A percentile compares a stretch with the other conserved stretches of the same genome.
Conservation (phyloP, 1,140 invertebrate species). For the Bombus cullumanus region DNA sequence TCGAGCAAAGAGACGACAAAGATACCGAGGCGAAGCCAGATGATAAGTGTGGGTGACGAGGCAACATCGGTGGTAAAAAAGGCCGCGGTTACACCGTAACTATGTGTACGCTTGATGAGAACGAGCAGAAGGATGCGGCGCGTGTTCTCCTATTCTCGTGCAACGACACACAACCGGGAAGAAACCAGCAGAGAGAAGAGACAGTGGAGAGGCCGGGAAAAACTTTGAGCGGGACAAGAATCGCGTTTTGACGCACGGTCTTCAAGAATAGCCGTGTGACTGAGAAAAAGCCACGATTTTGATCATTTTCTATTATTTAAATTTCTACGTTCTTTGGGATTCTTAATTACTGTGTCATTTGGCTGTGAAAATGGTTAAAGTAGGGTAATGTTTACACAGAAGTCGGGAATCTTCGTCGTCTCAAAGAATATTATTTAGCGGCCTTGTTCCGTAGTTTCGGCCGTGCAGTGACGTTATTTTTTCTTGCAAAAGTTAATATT, state of each 20-base stretch:
- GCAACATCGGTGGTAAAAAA: conserved; percentile 60
- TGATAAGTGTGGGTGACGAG: conserved; percentile 61
- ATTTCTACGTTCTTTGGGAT: not conserved
- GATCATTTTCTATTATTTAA: not conserved
- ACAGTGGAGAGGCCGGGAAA: conserved; percentile 20
- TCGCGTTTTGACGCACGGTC: not conserved
- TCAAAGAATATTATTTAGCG: too few relatives aligned
- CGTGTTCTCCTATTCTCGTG: conserved; percentile 55
- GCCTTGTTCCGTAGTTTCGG: too few relatives aligned
- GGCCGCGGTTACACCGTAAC: conserved; percentile 49
- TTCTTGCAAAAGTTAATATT: too few relatives aligned
- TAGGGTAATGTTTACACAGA: too few relatives aligned
- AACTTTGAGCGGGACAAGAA: conserved; percentile 24
- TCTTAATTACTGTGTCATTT: not conserved
- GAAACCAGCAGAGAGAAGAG: not conserved
- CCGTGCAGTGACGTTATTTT: too few relatives aligned
- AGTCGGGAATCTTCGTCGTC: too few relatives aligned
- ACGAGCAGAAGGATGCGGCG: conserved; percentile 61
- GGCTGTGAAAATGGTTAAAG: too few relatives aligned
- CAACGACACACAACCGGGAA: conserved; percentile 36
- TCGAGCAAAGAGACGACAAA: not conserved
- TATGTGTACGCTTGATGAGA: conserved; percentile 63
- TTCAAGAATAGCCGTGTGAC: not conserved
- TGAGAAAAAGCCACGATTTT: not conserved
- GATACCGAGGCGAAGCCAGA: conserved; percentile 33